phyloP scores from a whole-genome alignment of 2,797 vertebrate species.

The Podarcis siculus region DNA sequence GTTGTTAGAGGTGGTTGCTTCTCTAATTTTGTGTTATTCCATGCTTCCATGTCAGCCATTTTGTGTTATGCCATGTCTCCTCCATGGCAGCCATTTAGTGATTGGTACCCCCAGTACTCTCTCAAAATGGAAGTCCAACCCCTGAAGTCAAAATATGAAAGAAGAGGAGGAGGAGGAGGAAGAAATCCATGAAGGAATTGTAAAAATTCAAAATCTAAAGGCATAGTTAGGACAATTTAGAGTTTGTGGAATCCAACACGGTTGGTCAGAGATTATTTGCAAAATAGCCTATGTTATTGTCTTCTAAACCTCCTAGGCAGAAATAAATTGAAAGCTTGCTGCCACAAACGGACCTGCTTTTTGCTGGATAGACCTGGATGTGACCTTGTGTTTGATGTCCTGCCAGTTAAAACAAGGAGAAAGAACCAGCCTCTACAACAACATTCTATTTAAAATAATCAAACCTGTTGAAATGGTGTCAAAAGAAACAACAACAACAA shows the following conservation, averaged over 20 bases:
- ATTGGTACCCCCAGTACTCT: too few relatives aligned
- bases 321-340: slow-evolving; percentile 14
- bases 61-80: too few relatives aligned
- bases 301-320: slow-evolving; percentile 20
- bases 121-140: background rate
- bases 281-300: background rate
- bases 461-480: slow-evolving; percentile 18
- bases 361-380: background rate
- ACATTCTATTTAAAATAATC: slow-evolving; percentile 21
- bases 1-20: too few relatives aligned
- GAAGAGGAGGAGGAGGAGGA: too few relatives aligned
- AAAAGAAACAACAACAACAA: slow-evolving; percentile 14
- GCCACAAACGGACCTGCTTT: background rate
- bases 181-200: background rate
- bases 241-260: background rate
- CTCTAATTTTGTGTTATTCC: too few relatives aligned
- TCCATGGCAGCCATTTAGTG: too few relatives aligned
- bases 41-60: too few relatives aligned
- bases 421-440: background rate
- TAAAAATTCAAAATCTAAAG: background rate
- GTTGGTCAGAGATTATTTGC: background rate
- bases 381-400: slow-evolving; percentile 7
- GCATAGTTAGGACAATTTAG: background rate
- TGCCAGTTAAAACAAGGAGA: slow-evolving; percentile 17
- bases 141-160: background rate